Conservation (phyloP, 2,888 invertebrate species). For the Hypsopygia costalis region DNA sequence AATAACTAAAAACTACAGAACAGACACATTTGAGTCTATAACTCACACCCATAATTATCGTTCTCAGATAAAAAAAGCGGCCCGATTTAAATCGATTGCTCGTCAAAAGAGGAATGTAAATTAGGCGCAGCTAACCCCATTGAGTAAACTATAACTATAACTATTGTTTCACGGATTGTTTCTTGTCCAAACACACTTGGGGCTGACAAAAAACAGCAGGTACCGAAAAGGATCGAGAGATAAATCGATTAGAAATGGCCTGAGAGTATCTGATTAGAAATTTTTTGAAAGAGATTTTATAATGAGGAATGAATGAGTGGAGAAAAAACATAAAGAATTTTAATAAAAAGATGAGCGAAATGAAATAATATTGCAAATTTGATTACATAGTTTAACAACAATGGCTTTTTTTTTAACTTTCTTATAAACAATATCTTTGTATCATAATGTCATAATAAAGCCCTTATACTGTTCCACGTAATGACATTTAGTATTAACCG, state of each 20-base stretch:
- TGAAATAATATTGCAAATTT: no score
- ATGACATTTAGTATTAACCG: no score
- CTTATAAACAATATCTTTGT: no score
- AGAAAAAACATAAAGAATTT: no score
- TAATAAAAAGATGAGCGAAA: no score
- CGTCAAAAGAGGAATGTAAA: constrained; percentile 63
- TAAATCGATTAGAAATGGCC: constrained; percentile 31
- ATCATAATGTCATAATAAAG: no score
- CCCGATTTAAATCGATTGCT: constrained; percentile 40
- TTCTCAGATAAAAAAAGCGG: constrained; percentile 31
- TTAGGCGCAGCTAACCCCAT: constrained; percentile 52
- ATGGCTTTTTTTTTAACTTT: no score
- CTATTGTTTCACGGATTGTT: constrained; percentile 70
- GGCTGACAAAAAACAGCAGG: constrained; percentile 74
- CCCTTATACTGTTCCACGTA: no score
- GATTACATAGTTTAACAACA: no score
- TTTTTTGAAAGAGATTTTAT: no score
- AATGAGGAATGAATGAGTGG: no score
- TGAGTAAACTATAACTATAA: constrained; percentile 40
- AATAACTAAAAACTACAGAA: no score
- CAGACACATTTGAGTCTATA: constrained; percentile 37
- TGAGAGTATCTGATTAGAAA: not conserved
- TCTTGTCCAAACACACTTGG: constrained; percentile 60
- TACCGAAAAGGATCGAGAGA: constrained; percentile 34
- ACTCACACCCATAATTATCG: constrained; percentile 55